phyloP scores from a whole-genome alignment of 64 coral and sea anemone genomes.

The Stichodactyla helianthus region DNA sequence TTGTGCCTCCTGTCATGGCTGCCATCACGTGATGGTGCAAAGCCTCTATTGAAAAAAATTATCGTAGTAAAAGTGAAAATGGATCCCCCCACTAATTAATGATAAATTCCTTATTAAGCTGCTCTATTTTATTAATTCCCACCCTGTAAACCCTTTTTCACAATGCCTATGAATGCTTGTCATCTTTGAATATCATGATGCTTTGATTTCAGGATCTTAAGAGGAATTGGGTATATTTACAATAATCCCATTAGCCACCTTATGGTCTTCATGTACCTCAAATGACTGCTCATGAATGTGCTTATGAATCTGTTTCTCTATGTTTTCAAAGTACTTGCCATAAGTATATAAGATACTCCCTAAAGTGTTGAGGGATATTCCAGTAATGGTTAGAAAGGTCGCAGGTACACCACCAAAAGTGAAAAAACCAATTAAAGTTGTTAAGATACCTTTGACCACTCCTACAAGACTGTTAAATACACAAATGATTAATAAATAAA shows the following conservation, averaged over 20 bases:
- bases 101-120: too few relatives aligned
- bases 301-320: constrained; percentile 41
- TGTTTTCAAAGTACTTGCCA: constrained; percentile 56
- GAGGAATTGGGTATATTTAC: not conserved
- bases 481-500: constrained; percentile 4
- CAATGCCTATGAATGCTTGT: too few relatives aligned
- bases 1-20: too few relatives aligned
- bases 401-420: constrained; percentile 70
- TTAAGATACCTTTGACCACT: constrained; percentile 70
- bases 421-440: constrained; percentile 74
- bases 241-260: not conserved
- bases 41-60: too few relatives aligned
- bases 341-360: constrained; percentile 34
- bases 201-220: not conserved
- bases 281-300: constrained; percentile 42
- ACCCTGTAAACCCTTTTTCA: too few relatives aligned
- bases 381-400: constrained; percentile 28
- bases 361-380: constrained; percentile 52
- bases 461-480: constrained; percentile 57
- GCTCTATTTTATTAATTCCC: too few relatives aligned
- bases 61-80: too few relatives aligned
- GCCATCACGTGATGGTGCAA: too few relatives aligned
- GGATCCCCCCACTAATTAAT: too few relatives aligned
- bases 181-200: not conserved
- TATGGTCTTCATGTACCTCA: not conserved